These are phyloP conservation scores for Melanotaenia boesemani DNA, from an alignment of 2,797 vertebrate genomes.

Conservation along the genomic window DNA sequence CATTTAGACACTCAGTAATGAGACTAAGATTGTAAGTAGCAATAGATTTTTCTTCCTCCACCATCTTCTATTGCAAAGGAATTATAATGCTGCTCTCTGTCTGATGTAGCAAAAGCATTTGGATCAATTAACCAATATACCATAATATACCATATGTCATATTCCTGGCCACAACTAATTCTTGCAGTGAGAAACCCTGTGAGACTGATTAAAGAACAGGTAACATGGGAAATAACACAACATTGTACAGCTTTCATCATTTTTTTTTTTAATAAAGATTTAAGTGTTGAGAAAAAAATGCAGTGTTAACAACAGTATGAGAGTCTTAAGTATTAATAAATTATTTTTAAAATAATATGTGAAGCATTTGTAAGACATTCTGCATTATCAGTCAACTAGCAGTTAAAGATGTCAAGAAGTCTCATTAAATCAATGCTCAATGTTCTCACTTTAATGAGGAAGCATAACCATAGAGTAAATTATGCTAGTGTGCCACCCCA, in stretches of 20 bases:
- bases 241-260: not conserved
- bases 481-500: not conserved
- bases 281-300: not conserved
- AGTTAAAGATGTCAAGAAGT: not conserved
- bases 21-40: not conserved
- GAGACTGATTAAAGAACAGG: not conserved
- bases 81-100: not conserved
- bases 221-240: not conserved
- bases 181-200: too few species aligned
- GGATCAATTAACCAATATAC: not conserved
- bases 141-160: too few species aligned
- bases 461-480: not conserved
- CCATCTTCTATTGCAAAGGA: not conserved
- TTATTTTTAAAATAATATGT: not conserved
- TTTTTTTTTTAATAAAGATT: not conserved
- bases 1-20: slow-evolving; percentile 6
- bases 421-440: not conserved
- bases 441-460: not conserved
- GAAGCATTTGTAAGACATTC: not conserved
- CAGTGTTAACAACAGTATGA: not conserved
- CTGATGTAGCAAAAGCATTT: not conserved
- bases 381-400: not conserved
- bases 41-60: not conserved
- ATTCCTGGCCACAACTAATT: not conserved
- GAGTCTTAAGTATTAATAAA: too few species aligned